Conservation (phyloP, 2,888 invertebrate genomes). For the Hypomecis atomaria region DNA sequence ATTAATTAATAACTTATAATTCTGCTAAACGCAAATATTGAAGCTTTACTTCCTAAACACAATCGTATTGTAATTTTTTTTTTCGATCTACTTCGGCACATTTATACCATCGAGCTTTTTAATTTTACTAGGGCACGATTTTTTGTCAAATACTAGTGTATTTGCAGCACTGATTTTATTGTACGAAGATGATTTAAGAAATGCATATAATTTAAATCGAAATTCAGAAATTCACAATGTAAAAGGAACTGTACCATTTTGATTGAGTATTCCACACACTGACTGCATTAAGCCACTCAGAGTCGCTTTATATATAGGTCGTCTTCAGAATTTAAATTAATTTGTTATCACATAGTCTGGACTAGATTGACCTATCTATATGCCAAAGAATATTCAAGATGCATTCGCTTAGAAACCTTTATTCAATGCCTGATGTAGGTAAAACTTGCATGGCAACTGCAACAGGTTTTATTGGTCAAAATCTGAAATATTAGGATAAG, state of each 20-base stretch:
- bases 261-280: conserved; percentile 55
- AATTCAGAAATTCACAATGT: conserved; percentile 1
- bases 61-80: too few relatives aligned
- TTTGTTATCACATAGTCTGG: conserved; percentile 39
- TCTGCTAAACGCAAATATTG: too few relatives aligned
- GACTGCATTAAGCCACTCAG: conserved; percentile 50
- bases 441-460: too few relatives aligned
- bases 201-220: not conserved
- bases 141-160: not conserved
- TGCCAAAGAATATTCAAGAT: conserved; percentile 46
- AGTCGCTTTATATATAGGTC: conserved; percentile 60
- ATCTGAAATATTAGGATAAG: too few relatives aligned
- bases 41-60: too few relatives aligned
- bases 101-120: too few relatives aligned
- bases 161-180: too few relatives aligned
- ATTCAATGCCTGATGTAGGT: not conserved
- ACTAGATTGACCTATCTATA: conserved; percentile 18
- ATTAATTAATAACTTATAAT: too few relatives aligned
- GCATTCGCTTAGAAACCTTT: conserved; percentile 12
- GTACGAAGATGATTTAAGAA: too few relatives aligned
- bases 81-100: too few relatives aligned
- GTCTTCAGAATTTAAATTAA: conserved; percentile 51
- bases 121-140: too few relatives aligned
- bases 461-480: too few relatives aligned
- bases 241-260: conserved; percentile 56